Evolutionary conservation across 1,140 invertebrate genomes (phyloP), one percentile per base, ranked within the genome.

Genomic region (Zelostemma sp.): DNA sequence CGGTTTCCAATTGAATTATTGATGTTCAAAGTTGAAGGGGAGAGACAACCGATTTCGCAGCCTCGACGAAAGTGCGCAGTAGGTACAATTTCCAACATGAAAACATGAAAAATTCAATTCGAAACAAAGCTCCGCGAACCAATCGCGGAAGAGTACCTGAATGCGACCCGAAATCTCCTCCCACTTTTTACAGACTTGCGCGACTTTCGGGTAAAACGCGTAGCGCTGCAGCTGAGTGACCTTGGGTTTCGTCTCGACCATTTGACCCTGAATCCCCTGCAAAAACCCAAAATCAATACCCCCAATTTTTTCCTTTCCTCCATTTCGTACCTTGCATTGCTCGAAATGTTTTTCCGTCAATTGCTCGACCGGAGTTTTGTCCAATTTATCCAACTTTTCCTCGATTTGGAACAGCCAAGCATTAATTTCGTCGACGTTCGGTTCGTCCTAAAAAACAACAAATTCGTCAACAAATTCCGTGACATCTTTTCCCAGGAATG

Each of bases 351-450:
- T 77, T 19, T 82, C 76, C 65, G 75, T 74, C 71, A 84, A 58
- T 78, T 87, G 67, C 63, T 81, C 70, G 51, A 79, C 35, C 61
- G 79, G 70, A 8, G 83, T 72, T 19, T 67, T 56, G 51, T 84
- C 79, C 12, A 86, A 69, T 53, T 80, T 74, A 51, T 78, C 77
- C 9, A 88, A 59, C 58, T 84, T 85, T 11, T 82, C 72, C 76
- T 87, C 85, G 2, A 85, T 77, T 77, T 85, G 82, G 18, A 75
- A 69, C 12, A 88, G 72, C 86, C 86, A 87, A 8, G 83, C 82
- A 54, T 86, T 85, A 31, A 88, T 84, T 74, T 87, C 86, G 21
- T 85, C 80, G 2, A 87, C 82, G 55, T 83, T 80, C n/a, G 83
- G 83, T 45, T 85, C 82, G 19, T 77, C 77, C 82, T 83, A 41